Percentiles rank a stretch among this genome's conserved stretches.
Conservation (phyloP, 2,113 vertebrate genomes). For the Lagenorhynchus albirostris region DNA sequence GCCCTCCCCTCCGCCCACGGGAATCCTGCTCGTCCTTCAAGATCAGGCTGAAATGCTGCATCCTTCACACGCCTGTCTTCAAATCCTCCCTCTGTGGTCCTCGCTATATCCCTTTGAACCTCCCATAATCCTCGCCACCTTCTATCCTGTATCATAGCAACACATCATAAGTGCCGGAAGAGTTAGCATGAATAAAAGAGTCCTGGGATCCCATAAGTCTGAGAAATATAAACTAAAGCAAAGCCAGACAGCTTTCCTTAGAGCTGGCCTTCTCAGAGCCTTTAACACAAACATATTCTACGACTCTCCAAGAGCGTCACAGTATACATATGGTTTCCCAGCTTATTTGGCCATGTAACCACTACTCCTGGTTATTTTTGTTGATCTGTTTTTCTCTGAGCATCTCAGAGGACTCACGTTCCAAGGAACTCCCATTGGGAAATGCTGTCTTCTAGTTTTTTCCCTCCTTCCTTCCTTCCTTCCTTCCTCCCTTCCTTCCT, state of each 20-base stretch:
- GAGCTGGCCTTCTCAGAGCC: not conserved
- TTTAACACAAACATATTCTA: not conserved
- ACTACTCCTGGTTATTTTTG: too few relatives aligned
- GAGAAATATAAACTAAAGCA: not conserved
- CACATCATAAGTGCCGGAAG: not conserved
- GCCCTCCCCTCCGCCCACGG: rapidly evolving
- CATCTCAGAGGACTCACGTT: not conserved
- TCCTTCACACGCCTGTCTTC: not conserved
- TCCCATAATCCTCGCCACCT: not conserved
- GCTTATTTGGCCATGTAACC: not conserved
- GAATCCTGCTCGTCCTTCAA: not conserved
- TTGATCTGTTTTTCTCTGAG: not conserved
- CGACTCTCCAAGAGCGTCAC: not conserved
- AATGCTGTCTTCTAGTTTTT: not conserved
- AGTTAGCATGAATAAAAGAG: not conserved
- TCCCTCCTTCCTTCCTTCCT: not conserved
- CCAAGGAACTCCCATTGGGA: not conserved
- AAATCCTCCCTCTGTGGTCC: not conserved
- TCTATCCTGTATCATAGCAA: not conserved
- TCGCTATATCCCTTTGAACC: not conserved
- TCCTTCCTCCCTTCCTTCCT: too few relatives aligned
- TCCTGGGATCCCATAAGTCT: not conserved
- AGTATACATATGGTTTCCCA: not conserved
- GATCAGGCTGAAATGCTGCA: not conserved
- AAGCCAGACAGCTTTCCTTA: not conserved